Conservation (phyloP, 1,140 invertebrate genomes). For the Drosophila santomea region DNA sequence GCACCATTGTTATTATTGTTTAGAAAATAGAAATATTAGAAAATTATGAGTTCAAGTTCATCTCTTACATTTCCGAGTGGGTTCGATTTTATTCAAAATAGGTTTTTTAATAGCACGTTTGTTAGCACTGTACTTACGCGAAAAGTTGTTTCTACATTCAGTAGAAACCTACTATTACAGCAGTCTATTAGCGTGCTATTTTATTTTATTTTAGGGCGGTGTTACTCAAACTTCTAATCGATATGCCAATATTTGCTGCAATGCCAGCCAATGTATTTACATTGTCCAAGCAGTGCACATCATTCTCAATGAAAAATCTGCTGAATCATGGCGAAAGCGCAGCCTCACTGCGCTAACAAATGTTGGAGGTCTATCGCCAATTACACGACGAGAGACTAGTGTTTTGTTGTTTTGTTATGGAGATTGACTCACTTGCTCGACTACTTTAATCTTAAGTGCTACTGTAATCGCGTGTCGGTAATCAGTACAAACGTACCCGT, state of each 20-base stretch:
- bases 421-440: constrained; percentile 17
- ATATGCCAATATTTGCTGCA: constrained; percentile 5
- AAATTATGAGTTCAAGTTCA: too few species aligned
- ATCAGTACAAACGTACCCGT: constrained; percentile 10
- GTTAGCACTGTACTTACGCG: too few species aligned
- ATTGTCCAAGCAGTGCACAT: too few species aligned
- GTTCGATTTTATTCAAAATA: background rate
- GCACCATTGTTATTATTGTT: too few species aligned
- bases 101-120: too few species aligned
- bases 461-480: constrained; percentile 29
- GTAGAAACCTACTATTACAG: background rate
- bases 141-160: too few species aligned
- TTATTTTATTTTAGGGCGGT: too few species aligned
- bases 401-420: constrained; percentile 37
- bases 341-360: constrained; percentile 1
- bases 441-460: constrained; percentile 15
- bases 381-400: constrained; percentile 23
- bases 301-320: constrained; percentile 10
- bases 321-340: background rate
- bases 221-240: constrained; percentile 1
- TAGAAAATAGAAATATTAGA: too few species aligned
- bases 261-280: background rate
- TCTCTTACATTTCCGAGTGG: background rate
- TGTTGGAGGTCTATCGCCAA: constrained; percentile 9
- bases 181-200: background rate